phyloP scores from a whole-genome alignment of 2,888 invertebrate species.

The Caenorhabditis doughertyi region DNA sequence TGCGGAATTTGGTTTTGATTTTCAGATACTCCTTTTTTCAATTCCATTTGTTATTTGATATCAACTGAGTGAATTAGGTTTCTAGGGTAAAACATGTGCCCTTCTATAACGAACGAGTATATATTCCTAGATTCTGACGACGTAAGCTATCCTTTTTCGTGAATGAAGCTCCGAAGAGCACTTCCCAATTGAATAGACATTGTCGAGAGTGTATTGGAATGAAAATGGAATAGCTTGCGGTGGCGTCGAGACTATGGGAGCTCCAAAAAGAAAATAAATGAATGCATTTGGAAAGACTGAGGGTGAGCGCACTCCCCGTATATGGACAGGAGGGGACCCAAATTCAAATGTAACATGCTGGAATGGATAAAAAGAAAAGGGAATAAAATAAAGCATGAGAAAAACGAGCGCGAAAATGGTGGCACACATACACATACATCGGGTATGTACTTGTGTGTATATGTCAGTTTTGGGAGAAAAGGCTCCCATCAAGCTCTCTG shows the following conservation, averaged over 20 bases:
- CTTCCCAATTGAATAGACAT: slow-evolving; percentile 42
- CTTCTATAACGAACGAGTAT: slow-evolving; percentile 14
- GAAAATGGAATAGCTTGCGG: slow-evolving; percentile 51
- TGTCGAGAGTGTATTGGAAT: slow-evolving; percentile 58
- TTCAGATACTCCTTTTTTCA: slow-evolving; percentile 19
- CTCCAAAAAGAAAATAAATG: slow-evolving; percentile 48
- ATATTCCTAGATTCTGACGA: slow-evolving; percentile 6
- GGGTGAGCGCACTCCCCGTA: slow-evolving; percentile 12
- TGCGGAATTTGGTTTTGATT: slow-evolving; percentile 19
- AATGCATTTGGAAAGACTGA: slow-evolving; percentile 53
- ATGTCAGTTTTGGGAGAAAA: slow-evolving; percentile 44
- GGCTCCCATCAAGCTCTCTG: slow-evolving; percentile 24
- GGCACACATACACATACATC: not conserved
- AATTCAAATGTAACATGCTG: slow-evolving; percentile 63
- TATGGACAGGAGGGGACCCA: slow-evolving; percentile 37
- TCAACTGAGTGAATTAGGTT: too few relatives aligned
- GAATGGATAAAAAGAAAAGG: slow-evolving; percentile 53
- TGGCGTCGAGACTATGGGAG: slow-evolving; percentile 25
- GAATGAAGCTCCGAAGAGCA: slow-evolving; percentile 24
- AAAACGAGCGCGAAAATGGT: slow-evolving; percentile 35
- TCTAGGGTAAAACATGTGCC: too few relatives aligned
- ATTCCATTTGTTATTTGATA: slow-evolving; percentile 20
- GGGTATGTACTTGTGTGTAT: slow-evolving; percentile 41
- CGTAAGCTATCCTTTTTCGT: slow-evolving; percentile 6
- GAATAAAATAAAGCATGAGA: slow-evolving; percentile 37